These are phyloP conservation scores for Erithacus rubecula DNA, from an alignment of 2,797 vertebrate genomes.

Conservation along the genomic window DNA sequence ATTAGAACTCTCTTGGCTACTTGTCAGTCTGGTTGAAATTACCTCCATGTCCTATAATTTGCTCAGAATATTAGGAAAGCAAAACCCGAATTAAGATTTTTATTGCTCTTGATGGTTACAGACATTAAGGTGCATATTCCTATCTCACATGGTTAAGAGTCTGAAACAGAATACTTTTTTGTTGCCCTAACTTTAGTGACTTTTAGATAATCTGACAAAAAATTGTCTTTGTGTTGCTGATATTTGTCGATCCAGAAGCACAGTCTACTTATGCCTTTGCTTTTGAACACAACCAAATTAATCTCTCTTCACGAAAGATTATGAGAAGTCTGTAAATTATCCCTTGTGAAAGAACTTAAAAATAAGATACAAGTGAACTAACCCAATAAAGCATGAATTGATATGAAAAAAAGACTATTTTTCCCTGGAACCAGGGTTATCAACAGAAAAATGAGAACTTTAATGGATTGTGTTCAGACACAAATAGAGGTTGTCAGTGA, in stretches of 20 bases:
- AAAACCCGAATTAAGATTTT: background rate
- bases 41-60: background rate
- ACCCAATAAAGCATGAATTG: background rate
- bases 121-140: background rate
- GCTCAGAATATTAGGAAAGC: background rate
- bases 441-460: background rate
- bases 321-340: background rate
- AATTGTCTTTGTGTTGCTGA: background rate
- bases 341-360: background rate
- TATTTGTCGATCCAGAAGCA: background rate
- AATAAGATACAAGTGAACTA: conserved; percentile 1
- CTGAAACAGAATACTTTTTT: background rate
- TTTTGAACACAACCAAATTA: background rate
- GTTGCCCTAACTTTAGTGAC: background rate
- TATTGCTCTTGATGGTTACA: background rate
- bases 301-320: background rate
- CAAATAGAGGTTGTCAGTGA: background rate
- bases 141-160: background rate
- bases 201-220: background rate
- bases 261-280: background rate
- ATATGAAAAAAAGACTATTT: background rate
- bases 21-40: background rate
- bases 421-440: background rate
- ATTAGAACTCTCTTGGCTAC: background rate
- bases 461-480: background rate